Percentiles rank a stretch among this genome's conserved stretches.
Evolutionary conservation across 2,113 vertebrate genomes (phyloP).

Genomic region (Aptenodytes forsteri): DNA sequence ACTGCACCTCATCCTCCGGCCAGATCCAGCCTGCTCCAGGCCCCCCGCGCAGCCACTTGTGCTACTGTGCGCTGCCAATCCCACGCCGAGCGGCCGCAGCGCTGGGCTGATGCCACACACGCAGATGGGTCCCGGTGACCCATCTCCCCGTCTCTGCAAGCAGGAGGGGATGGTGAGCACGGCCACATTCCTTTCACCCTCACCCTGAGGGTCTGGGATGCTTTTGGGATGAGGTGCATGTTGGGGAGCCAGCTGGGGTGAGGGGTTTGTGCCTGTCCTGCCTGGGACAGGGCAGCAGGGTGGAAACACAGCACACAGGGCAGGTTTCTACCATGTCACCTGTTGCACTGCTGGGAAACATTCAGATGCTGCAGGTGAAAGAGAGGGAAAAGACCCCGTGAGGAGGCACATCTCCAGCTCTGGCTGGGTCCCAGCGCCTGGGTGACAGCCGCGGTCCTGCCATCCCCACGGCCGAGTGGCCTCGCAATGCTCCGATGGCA

Average conservation of each 20-base stretch:
- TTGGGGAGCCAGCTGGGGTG: neutral
- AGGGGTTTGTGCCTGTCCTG: neutral
- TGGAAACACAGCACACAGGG: neutral
- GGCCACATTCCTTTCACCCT: neutral
- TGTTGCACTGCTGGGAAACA: accelerated
- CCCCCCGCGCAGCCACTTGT: neutral
- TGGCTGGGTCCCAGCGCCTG: neutral
- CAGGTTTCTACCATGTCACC: accelerated
- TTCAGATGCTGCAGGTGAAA: neutral
- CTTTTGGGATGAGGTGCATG: neutral
- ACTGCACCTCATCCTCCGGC: neutral
- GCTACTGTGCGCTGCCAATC: constrained; percentile 14
- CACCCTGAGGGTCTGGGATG: neutral
- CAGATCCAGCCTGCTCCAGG: neutral
- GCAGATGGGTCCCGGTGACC: neutral
- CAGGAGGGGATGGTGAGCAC: neutral
- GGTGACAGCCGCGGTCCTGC: neutral
- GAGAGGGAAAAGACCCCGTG: accelerated
- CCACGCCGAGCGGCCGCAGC: neutral
- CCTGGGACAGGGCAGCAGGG: neutral
- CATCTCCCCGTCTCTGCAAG: neutral
- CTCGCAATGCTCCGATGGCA: accelerated
- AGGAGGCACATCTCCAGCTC: neutral
- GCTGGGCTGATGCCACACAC: neutral
- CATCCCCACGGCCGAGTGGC: accelerated